A percentile compares a stretch with the other conserved stretches of the same genome.
Conservation (phyloP, 92 coral and sea anemone species). For the Pocillopora grandis region DNA sequence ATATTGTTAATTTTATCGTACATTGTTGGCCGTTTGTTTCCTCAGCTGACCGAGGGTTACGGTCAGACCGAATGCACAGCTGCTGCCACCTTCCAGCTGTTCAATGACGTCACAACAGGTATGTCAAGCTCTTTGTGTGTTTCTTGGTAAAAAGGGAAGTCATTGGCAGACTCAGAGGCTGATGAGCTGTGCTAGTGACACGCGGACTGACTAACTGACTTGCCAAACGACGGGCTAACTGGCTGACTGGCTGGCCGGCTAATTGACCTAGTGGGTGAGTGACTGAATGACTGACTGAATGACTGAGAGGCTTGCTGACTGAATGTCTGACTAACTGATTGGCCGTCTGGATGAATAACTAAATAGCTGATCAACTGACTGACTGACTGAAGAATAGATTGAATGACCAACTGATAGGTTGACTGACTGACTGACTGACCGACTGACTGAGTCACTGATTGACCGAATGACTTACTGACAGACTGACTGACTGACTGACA, state of each 20-base stretch:
- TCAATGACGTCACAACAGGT: constrained; percentile 80
- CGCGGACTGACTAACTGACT: background rate
- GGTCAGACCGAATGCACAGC: constrained; percentile 97
- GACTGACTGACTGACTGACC: background rate
- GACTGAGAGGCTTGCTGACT: background rate
- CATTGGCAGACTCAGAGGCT: background rate
- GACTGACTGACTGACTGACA: background rate
- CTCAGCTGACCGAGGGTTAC: constrained; percentile 83
- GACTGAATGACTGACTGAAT: too few species aligned
- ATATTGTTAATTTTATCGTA: too few species aligned
- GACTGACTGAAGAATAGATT: background rate
- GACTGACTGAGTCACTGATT: background rate
- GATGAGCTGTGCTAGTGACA: background rate
- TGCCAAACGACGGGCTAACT: background rate
- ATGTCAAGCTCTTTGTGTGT: background rate
- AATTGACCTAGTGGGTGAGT: background rate
- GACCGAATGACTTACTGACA: too few species aligned
- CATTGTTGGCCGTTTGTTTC: background rate
- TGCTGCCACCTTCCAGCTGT: constrained; percentile 79
- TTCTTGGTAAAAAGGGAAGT: background rate
- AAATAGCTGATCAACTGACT: background rate
- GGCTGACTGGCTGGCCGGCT: background rate
- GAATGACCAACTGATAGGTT: background rate
- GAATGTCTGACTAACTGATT: background rate
- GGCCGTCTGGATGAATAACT: background rate